Conservation (phyloP, 2,113 vertebrate species). For the Morphnarchus princeps region DNA sequence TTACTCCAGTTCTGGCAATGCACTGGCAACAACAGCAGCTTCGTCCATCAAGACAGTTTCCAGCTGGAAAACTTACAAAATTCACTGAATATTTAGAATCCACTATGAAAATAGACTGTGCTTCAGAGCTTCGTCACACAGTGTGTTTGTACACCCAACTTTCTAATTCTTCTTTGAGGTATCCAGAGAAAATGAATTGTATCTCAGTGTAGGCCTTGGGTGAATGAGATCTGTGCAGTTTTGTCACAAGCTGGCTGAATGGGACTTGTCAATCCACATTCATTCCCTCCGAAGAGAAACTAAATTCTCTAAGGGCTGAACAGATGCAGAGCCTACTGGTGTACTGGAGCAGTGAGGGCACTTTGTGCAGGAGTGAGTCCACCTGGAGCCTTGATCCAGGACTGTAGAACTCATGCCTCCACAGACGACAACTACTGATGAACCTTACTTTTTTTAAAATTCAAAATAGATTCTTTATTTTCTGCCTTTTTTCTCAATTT, state of each 20-base stretch:
- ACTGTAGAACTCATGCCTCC: not conserved
- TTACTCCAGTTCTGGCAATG: not conserved
- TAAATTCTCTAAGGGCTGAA: not conserved
- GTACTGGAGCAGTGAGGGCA: not conserved
- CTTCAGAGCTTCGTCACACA: not conserved
- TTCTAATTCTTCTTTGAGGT: not conserved
- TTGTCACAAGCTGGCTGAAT: not conserved
- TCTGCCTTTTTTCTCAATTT: not conserved
- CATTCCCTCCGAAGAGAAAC: not conserved
- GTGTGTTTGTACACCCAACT: not conserved
- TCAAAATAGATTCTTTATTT: not conserved
- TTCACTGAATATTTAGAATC: not conserved
- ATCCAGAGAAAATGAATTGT: not conserved
- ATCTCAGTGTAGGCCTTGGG: not conserved
- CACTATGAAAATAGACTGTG: not conserved
- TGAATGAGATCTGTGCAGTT: not conserved
- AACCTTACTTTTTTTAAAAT: not conserved
- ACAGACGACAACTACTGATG: not conserved
- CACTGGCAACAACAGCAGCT: not conserved
- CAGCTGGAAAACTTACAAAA: not conserved
- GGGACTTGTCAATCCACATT: not conserved
- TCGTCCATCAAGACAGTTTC: not conserved
- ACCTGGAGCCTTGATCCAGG: not conserved
- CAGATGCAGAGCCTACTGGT: not conserved
- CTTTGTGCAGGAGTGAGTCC: not conserved